These are phyloP conservation scores for Pholis gunnellus DNA, from an alignment of 2,113 vertebrate genomes.

Conservation along the genomic window DNA sequence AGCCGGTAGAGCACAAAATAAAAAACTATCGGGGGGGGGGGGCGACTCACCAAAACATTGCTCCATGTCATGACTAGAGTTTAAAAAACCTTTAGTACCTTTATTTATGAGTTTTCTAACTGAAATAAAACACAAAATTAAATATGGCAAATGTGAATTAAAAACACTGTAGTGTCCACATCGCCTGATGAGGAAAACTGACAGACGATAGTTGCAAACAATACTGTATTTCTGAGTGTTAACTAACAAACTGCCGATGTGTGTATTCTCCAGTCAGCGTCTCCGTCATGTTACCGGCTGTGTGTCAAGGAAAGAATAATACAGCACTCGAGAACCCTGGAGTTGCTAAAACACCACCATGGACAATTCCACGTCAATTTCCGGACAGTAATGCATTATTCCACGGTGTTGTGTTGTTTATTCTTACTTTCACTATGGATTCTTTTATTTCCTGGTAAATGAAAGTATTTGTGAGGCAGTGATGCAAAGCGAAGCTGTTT, in stretches of 20 bases:
- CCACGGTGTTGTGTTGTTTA: slow-evolving; percentile 36
- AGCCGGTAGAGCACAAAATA: not conserved
- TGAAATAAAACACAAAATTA: not conserved
- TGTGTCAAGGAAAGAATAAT: slow-evolving; percentile 20
- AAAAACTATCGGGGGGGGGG: not conserved
- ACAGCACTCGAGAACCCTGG: not conserved
- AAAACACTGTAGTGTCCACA: not conserved
- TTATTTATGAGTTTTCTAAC: not conserved
- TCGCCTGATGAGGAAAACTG: not conserved
- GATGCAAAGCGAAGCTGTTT: slow-evolving; percentile 15
- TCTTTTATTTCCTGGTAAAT: slow-evolving; percentile 7
- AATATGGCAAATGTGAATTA: not conserved
- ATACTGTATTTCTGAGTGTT: not conserved
- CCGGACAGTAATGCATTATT: slow-evolving; percentile 41
- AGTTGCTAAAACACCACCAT: slow-evolving; percentile 37
- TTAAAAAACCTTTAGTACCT: not conserved
- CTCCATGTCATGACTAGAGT: not conserved
- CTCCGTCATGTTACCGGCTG: slow-evolving; percentile 1
- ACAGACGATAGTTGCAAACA: not conserved
- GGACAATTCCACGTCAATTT: slow-evolving; percentile 60
- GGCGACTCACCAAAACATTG: not conserved
- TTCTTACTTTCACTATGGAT: slow-evolving; percentile 51
- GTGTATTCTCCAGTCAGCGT: not conserved
- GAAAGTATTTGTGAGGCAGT: slow-evolving; percentile 11
- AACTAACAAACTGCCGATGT: not conserved